phyloP scores from a whole-genome alignment of 1,140 invertebrate genomes.

The Oppia nitens region DNA sequence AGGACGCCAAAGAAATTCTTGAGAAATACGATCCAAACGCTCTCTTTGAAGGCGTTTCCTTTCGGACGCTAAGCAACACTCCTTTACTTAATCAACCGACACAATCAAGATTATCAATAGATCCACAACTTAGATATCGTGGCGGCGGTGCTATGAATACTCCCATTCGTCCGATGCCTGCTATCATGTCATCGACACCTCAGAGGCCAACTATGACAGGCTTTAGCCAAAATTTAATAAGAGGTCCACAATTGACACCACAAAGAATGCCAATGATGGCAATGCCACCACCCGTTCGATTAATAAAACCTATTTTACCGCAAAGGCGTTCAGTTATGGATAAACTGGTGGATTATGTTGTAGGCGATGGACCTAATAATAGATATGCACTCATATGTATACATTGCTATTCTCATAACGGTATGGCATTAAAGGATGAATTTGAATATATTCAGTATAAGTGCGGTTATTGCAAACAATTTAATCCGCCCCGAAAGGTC shows the following conservation, averaged over 20 bases:
- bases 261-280: neutral
- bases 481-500: conserved; percentile 36
- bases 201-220: neutral
- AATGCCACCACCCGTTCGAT: neutral
- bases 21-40: conserved; percentile 64
- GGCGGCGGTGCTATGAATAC: neutral
- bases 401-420: conserved; percentile 79
- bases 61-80: neutral
- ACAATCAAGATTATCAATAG: neutral
- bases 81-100: neutral
- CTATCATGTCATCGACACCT: neutral
- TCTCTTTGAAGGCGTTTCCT: conserved; percentile 23
- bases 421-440: conserved; percentile 90
- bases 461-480: conserved; percentile 68
- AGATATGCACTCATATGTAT: conserved; percentile 85
- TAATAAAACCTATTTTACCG: conserved; percentile 35
- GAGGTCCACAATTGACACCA: neutral
- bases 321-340: conserved; percentile 53
- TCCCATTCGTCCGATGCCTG: neutral
- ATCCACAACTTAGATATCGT: neutral
- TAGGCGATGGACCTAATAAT: conserved; percentile 87
- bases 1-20: conserved; percentile 79
- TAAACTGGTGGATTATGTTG: conserved; percentile 74
- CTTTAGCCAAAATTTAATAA: neutral
- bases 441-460: conserved; percentile 80